Base-by-base conservation (phyloP, 1,140 invertebrate species). In the Cotesia typhae region DNA sequence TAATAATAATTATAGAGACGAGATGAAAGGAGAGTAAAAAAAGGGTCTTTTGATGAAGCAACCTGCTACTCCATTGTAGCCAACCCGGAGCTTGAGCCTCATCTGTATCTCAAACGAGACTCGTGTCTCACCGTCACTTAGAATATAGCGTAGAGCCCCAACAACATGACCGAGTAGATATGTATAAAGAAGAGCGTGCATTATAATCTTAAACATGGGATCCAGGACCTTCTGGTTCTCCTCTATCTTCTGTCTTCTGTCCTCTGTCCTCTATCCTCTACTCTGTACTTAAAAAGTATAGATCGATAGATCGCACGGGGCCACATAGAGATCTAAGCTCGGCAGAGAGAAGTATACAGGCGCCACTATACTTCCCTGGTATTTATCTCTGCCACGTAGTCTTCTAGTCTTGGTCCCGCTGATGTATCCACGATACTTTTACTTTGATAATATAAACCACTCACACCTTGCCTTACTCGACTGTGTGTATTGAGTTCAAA, bases 91-190 rank as follows among this genome's bases (percentile, higher is more conserved):
- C 17, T 47, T 14, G 38, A 65, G 4, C 5, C 63, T 51, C 63
- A 65, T 65, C 63, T 51, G 63, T 65, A 65, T 65, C 63, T 65
- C n/a, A 65, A 47, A 47, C 14, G 63, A 65, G 63, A 4, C 12
- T 20, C 63, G 38, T 65, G 63, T 65, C 63, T 51, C 38, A 64
- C 35, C 36, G 59, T 61, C 38, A 9, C 41, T 47, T 3, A 38
- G 41, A 9, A 28, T 59, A 28, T 20, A 59, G 5, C 17, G 3
- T 9, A 20, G 20, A 20, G 57, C n/a, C n/a, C 20, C 17, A 9
- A 9, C 53, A 55, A 47, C 41, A 47, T 61, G 28, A 10, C 14
- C 59, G 59, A 61, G 28, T 28, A 28, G 28, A 28, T 28, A 28
- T 28, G 28, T 28, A 28, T 28, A 28, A 28, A 28, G 28, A 28